Conservation (phyloP, 2,797 vertebrate genomes). For the Molossus molossus region DNA sequence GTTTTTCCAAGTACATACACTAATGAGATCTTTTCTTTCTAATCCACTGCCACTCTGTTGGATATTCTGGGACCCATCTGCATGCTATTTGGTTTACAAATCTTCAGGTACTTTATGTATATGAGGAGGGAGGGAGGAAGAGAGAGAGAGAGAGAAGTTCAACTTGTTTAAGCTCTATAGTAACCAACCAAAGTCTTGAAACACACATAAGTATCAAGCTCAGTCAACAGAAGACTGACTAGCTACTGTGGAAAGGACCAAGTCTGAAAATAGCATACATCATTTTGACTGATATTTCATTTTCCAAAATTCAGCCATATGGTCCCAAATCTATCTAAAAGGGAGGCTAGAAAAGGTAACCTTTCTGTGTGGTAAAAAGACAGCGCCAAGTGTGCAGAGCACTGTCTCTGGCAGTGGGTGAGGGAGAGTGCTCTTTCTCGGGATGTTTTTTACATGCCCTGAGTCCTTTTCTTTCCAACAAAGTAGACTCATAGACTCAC, state of each 20-base stretch:
- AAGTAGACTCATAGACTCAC: neutral
- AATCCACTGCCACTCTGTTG: neutral
- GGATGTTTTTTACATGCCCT: neutral
- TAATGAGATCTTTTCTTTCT: conserved; percentile 5
- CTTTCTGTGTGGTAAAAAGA: neutral
- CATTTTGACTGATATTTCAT: neutral
- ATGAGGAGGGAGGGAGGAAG: neutral
- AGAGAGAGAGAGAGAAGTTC: neutral
- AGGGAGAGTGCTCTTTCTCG: neutral
- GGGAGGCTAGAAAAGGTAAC: neutral
- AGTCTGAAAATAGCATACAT: neutral
- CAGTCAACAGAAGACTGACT: neutral
- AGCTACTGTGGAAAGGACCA: neutral
- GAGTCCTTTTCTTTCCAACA: neutral
- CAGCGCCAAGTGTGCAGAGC: neutral
- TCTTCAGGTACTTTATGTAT: neutral
- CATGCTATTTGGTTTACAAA: conserved; percentile 25
- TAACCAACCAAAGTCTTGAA: neutral
- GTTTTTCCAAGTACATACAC: neutral
- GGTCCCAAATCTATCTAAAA: neutral
- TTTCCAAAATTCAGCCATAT: neutral
- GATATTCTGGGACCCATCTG: neutral
- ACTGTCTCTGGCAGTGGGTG: neutral
- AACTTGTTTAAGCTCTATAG: neutral
- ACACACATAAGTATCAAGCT: neutral